Evolutionary conservation across 1,140 invertebrate species (phyloP).

Genomic region (Drosophila pectinifera): DNA sequence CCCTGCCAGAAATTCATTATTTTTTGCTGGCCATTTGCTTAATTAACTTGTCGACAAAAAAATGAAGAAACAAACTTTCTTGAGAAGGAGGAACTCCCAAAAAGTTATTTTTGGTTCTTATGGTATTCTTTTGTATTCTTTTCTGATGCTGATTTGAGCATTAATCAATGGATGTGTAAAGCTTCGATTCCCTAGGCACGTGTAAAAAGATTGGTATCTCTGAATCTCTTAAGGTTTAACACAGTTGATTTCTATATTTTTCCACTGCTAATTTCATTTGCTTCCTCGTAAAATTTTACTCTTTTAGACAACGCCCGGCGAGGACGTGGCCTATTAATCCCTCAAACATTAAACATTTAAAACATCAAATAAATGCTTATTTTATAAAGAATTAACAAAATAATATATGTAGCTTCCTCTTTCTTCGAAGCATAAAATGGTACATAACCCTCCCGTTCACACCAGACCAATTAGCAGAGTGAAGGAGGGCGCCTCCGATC

Average conservation of each 20-base stretch:
- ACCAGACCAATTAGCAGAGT: conserved; percentile 64
- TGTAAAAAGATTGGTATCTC: conserved; percentile 11
- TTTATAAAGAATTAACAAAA: neutral
- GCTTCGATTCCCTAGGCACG: conserved; percentile 6
- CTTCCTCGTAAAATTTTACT: too few relatives aligned
- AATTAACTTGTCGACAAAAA: conserved; percentile 67
- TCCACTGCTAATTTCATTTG: too few relatives aligned
- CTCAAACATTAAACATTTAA: neutral
- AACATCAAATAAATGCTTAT: neutral
- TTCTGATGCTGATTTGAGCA: conserved; percentile 23
- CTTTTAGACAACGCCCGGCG: too few relatives aligned
- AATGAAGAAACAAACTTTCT: conserved; percentile 27
- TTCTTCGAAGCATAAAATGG: neutral
- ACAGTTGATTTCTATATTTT: neutral
- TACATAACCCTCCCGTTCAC: conserved; percentile 12
- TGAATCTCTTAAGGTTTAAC: neutral
- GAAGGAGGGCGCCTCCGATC: conserved; percentile 39
- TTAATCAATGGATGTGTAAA: conserved; percentile 33
- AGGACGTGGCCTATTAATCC: too few relatives aligned
- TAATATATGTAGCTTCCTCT: neutral
- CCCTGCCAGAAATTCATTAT: conserved; percentile 40
- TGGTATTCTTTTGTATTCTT: conserved; percentile 22
- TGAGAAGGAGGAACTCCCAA: conserved; percentile 39
- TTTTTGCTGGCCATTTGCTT: conserved; percentile 46
- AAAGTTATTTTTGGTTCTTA: conserved; percentile 30